Percentiles rank a stretch among this genome's conserved stretches.
These are phyloP conservation scores for Colaptes auratus DNA, from an alignment of 2,113 vertebrate genomes.

Conservation along the genomic window DNA sequence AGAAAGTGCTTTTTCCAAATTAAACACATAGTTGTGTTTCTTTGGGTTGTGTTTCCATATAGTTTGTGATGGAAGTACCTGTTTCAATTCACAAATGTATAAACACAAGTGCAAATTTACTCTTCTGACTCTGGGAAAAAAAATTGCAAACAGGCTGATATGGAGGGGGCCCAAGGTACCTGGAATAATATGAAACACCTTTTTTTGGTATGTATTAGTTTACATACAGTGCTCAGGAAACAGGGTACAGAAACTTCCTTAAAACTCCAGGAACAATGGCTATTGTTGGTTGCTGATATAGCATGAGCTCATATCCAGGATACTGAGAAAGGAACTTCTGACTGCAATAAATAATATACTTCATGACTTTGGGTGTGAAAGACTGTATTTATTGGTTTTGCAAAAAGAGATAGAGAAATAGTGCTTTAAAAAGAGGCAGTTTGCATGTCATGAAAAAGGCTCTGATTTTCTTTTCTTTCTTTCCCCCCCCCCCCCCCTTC, in stretches of 20 bases:
- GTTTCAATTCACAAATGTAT: background rate
- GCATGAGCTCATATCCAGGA: constrained; percentile 84
- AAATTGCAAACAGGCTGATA: constrained; percentile 15
- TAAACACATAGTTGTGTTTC: background rate
- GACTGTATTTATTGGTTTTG: constrained; percentile 48
- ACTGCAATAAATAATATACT: constrained; percentile 76
- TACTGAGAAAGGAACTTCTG: constrained; percentile 50
- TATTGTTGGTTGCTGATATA: constrained; percentile 79
- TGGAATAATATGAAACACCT: constrained; percentile 76
- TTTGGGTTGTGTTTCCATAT: background rate
- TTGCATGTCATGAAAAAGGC: background rate
- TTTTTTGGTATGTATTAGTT: constrained; percentile 66
- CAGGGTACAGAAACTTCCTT: constrained; percentile 79
- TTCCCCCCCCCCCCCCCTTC: too few species aligned
- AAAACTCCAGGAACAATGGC: constrained; percentile 79
- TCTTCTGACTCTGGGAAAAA: constrained; percentile 59
- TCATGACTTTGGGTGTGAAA: constrained; percentile 69
- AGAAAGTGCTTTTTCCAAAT: background rate
- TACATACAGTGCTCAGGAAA: constrained; percentile 79
- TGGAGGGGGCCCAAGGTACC: constrained; percentile 45
- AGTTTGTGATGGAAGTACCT: background rate
- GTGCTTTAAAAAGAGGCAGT: background rate
- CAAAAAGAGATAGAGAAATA: background rate
- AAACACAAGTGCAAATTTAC: background rate
- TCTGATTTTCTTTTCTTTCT: background rate